phyloP scores from a whole-genome alignment of 2,888 invertebrate species.

The Polymixis lichenea region DNA sequence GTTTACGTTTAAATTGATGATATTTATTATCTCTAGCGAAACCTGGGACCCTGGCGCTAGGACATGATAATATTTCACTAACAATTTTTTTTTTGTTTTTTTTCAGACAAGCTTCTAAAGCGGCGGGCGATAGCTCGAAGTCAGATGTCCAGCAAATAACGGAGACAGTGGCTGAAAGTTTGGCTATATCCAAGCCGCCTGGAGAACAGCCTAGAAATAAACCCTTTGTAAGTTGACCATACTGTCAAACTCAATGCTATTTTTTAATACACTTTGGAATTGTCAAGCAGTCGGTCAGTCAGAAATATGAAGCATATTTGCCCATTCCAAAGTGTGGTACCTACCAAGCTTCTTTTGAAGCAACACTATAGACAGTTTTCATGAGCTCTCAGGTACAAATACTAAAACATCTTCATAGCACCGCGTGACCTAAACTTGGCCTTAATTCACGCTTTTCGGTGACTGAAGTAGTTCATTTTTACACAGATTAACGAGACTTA shows the following conservation, averaged over 20 bases:
- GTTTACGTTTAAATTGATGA: too few relatives aligned
- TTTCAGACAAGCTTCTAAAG: slow-evolving; percentile 69
- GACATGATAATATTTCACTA: not conserved
- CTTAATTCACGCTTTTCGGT: too few relatives aligned
- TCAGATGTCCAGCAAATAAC: slow-evolving; percentile 75
- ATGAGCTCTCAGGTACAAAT: too few relatives aligned
- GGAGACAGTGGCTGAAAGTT: slow-evolving; percentile 75
- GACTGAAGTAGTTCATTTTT: too few relatives aligned
- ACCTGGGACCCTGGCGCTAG: not conserved
- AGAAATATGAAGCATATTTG: too few relatives aligned
- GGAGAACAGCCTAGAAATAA: slow-evolving; percentile 76
- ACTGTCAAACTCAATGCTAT: not conserved
- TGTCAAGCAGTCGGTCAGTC: too few relatives aligned
- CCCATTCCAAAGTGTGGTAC: too few relatives aligned
- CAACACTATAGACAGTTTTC: too few relatives aligned
- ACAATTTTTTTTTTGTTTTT: slow-evolving; percentile 8
- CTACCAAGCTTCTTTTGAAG: too few relatives aligned
- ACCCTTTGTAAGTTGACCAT: slow-evolving; percentile 76
- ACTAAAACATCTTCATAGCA: not conserved
- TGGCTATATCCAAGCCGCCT: slow-evolving; percentile 67
- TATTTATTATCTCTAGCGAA: not conserved
- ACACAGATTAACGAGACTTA: too few relatives aligned
- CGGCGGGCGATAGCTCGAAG: slow-evolving; percentile 66
- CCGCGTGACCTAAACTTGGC: too few relatives aligned
- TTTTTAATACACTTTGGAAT: too few relatives aligned